Conservation (phyloP, 92 coral and sea anemone species). For the Phymanthus crucifer region DNA sequence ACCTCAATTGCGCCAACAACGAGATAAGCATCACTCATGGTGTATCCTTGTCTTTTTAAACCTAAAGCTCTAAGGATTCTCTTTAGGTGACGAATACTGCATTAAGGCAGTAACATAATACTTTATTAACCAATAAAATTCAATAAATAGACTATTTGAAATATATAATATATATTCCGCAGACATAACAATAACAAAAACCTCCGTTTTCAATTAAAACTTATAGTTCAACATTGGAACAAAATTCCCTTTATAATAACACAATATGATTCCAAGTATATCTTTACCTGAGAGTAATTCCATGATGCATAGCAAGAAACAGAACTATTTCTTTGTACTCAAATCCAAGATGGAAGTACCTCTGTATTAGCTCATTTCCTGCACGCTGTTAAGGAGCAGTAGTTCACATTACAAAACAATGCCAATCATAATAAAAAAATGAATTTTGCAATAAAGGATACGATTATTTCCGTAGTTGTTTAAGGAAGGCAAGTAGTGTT, state of each 20-base stretch:
- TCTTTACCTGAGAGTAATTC: background rate
- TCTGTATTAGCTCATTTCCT: background rate
- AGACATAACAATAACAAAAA: no score
- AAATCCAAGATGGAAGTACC: background rate
- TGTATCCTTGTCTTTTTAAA: background rate
- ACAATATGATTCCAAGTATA: background rate
- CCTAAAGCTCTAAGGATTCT: background rate
- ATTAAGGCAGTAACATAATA: background rate
- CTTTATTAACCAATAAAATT: no score
- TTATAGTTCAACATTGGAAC: no score
- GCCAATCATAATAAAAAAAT: background rate
- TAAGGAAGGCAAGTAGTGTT: no score
- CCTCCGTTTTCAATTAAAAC: no score
- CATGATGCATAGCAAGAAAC: background rate
- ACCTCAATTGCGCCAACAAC: background rate
- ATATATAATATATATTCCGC: no score
- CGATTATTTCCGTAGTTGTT: background rate
- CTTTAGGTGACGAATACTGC: background rate
- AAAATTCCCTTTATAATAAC: no score
- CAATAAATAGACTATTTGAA: no score
- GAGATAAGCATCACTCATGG: background rate
- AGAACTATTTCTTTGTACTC: background rate
- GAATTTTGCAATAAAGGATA: background rate
- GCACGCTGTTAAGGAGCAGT: background rate
- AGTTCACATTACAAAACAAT: background rate